phyloP scores from a whole-genome alignment of 2,888 invertebrate species.

The Ametastegia equiseti region DNA sequence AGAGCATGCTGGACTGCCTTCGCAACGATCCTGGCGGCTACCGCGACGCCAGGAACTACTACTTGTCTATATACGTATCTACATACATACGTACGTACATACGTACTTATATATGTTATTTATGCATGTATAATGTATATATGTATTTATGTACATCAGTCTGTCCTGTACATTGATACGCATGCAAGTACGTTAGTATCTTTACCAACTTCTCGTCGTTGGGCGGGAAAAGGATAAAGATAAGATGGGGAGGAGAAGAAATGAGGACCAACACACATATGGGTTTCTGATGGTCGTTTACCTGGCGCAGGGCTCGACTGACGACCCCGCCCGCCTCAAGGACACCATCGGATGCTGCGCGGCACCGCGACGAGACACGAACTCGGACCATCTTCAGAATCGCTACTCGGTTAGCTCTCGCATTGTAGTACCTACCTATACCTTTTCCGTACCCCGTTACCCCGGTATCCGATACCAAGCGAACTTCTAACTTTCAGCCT shows the following conservation, averaged over 20 bases:
- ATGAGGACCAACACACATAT: constrained; percentile 62
- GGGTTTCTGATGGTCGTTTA: constrained; percentile 74
- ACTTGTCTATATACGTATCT: not conserved
- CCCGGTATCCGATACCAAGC: not conserved
- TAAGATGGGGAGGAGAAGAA: constrained; percentile 1
- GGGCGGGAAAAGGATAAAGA: not conserved
- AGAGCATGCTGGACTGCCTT: constrained; percentile 49
- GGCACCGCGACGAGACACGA: constrained; percentile 63
- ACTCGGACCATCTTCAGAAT: constrained; percentile 67
- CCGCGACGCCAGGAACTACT: not conserved
- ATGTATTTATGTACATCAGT: not conserved
- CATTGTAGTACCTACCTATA: too few species aligned
- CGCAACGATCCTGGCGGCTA: not conserved
- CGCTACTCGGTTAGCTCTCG: constrained; percentile 40
- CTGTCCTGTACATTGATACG: not conserved
- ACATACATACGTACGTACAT: too few species aligned
- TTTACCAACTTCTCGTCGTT: not conserved
- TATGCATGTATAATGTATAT: not conserved
- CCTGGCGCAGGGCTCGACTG: constrained; percentile 72
- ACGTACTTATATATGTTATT: not conserved
- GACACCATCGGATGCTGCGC: constrained; percentile 71
- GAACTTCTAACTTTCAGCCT: not conserved
- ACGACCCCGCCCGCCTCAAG: constrained; percentile 75
- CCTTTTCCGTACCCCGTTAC: not conserved
- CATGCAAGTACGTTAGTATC: not conserved